Base-by-base conservation (phyloP, 2,113 vertebrate species). In the Petroica traversi region DNA sequence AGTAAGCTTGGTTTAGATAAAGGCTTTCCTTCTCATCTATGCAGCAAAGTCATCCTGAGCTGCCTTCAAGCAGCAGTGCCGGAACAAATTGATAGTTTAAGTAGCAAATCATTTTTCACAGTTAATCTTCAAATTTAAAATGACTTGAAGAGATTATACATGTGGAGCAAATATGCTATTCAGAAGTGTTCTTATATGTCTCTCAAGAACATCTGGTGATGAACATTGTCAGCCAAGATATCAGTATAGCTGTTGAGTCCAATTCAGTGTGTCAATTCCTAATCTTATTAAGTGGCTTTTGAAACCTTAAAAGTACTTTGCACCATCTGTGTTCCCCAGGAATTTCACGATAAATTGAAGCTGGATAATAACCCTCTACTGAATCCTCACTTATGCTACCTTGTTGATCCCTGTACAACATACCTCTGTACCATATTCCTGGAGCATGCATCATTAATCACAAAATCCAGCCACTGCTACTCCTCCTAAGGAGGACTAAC, bases 281-380 rank as follows among this genome's bases (percentile, higher is more conserved):
- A 91, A 96, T 91, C 94, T 96, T 92, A 95, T 92, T 95, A 95
- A 88, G 69, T 75, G 61, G 73, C 86, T 94, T 87, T 93, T 78
- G 85, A 96, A 93, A 59, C 61, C 84, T 92, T 68, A 26, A 8
- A 91, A 81, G 86, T 89, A 74, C 81, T 93, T 84, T 72, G n/a
- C 57, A 75, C 63, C 84, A 92, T 91, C 84, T 85, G 64, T 41
- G 43, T 64, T 94, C 57, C 61, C 52, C 80, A 61, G 64, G 76
- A 93, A 95, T 95, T 84, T 81, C 31, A 68, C 34, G 79, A 92
- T 43, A 96, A 94, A 63, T 4, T 67, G 83, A 95, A 92, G 76
- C 55, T 77, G 43, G 59, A 85, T 93, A 86, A 93, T 86, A 88
- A 88, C 57, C 20, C 72, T 71, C 55, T 79, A 54, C 34, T 76